A percentile compares a stretch with the other conserved stretches of the same genome.
Conservation (phyloP, 2,888 invertebrate genomes). For the Lasioglossum zephyrum region DNA sequence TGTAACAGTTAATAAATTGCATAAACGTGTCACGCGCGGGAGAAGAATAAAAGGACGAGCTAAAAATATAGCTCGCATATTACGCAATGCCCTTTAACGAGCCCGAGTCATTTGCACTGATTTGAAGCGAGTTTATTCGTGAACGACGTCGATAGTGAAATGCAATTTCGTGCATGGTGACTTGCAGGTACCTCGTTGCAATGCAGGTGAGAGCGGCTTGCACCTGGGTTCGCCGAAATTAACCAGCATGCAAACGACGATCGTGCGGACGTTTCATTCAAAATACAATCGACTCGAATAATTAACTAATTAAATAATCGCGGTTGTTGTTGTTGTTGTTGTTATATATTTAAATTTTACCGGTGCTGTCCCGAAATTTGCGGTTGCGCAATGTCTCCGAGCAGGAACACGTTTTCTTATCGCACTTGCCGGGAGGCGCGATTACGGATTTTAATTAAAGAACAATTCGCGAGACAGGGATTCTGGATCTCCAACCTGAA, state of each 20-base stretch:
- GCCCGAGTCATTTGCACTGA: slow-evolving; percentile 58
- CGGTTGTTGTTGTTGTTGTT: neutral
- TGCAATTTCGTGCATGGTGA: slow-evolving; percentile 68
- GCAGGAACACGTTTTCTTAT: neutral
- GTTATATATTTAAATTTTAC: neutral
- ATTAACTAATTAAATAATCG: slow-evolving; percentile 51
- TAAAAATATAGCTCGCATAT: slow-evolving; percentile 32
- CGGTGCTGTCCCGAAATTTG: neutral
- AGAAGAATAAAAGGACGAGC: neutral
- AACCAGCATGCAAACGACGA: slow-evolving; percentile 55
- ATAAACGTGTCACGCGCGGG: neutral
- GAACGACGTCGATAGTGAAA: slow-evolving; percentile 63
- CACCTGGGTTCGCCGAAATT: slow-evolving; percentile 69
- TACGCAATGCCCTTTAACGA: slow-evolving; percentile 43
- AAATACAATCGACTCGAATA: slow-evolving; percentile 40
- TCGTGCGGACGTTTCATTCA: slow-evolving; percentile 26
- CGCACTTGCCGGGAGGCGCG: neutral
- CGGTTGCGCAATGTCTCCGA: slow-evolving; percentile 2
- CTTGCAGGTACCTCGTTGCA: slow-evolving; percentile 65
- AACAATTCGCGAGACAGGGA: neutral
- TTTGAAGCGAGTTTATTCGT: slow-evolving; percentile 61
- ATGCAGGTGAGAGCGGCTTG: slow-evolving; percentile 71
- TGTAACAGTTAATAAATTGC: slow-evolving; percentile 8
- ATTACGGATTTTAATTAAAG: neutral
- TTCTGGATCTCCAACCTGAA: neutral